Evolutionary conservation across 2,113 vertebrate genomes (phyloP).

Genomic region (Laterallus jamaicensis): DNA sequence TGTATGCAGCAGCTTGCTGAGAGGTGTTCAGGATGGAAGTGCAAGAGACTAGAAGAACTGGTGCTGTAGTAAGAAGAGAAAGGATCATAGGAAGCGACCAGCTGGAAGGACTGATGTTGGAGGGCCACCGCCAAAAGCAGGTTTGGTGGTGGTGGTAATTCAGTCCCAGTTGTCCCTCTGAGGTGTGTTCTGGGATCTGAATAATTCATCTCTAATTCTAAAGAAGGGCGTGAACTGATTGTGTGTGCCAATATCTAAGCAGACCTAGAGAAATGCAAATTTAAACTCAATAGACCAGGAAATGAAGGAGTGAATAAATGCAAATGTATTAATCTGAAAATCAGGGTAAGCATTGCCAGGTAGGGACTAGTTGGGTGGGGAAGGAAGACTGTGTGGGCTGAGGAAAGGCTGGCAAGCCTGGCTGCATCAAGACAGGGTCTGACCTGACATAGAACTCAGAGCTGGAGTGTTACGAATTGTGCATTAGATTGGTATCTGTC

Average conservation of each 20-base stretch:
- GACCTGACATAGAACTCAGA: not conserved
- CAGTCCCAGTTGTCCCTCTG: not conserved
- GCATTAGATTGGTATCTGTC: not conserved
- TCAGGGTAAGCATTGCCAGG: not conserved
- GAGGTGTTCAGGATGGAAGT: not conserved
- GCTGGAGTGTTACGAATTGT: not conserved
- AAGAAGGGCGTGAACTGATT: not conserved
- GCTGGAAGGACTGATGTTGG: not conserved
- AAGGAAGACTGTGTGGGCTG: not conserved
- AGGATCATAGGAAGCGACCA: not conserved
- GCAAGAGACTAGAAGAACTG: not conserved
- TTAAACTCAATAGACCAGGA: conserved; percentile 29
- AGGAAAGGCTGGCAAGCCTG: not conserved
- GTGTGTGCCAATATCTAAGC: not conserved
- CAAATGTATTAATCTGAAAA: conserved; percentile 42
- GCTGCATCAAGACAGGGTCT: not conserved
- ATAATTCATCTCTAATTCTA: not conserved
- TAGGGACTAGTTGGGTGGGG: not conserved
- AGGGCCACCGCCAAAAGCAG: not conserved
- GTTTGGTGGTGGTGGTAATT: not conserved
- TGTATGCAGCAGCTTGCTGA: not conserved
- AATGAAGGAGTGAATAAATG: conserved; percentile 32
- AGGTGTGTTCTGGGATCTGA: not conserved
- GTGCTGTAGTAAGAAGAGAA: not conserved
- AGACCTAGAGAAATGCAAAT: conserved; percentile 27